Percentiles rank a stretch among this genome's conserved stretches.
Evolutionary conservation across 1,140 invertebrate species (phyloP).

Genomic region (Drosophila miranda): DNA sequence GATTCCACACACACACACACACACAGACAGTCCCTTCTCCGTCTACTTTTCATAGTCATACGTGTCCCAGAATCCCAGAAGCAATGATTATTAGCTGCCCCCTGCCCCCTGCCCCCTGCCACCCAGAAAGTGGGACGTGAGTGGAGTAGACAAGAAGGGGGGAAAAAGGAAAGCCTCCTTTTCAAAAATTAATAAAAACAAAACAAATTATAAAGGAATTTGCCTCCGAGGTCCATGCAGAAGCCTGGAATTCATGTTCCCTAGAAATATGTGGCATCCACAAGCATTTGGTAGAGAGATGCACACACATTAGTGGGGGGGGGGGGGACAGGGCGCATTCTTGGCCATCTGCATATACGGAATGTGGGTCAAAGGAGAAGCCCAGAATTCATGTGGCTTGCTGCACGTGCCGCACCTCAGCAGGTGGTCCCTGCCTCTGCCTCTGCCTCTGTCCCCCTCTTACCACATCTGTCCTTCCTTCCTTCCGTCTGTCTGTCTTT

Average conservation of each 20-base stretch:
- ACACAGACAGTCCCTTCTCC: background rate
- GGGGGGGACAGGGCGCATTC: slow-evolving; percentile 14
- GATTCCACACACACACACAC: slow-evolving; percentile 4
- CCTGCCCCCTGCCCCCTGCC: slow-evolving; percentile 1
- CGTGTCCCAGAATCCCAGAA: slow-evolving; percentile 24
- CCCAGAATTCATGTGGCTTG: slow-evolving; percentile 26
- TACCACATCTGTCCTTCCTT: background rate
- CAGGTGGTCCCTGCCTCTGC: slow-evolving; percentile 27
- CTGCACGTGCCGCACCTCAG: slow-evolving; percentile 55
- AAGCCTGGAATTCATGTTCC: slow-evolving; percentile 27
- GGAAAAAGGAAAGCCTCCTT: too few species aligned
- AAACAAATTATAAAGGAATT: slow-evolving; percentile 50
- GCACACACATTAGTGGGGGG: slow-evolving; percentile 29
- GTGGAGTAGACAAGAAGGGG: slow-evolving; percentile 19
- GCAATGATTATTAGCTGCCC: slow-evolving; percentile 40
- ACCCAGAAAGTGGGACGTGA: slow-evolving; percentile 27
- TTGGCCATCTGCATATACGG: slow-evolving; percentile 50
- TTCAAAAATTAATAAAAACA: slow-evolving; percentile 43
- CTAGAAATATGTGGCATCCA: slow-evolving; percentile 29
- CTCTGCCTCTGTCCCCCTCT: slow-evolving; percentile 1
- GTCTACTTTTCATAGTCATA: slow-evolving; percentile 45
- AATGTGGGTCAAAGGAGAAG: slow-evolving; percentile 52
- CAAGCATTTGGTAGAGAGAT: slow-evolving; percentile 31
- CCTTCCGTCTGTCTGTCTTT: slow-evolving; percentile 43
- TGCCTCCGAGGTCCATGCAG: background rate